Conservation (phyloP, 1,140 invertebrate species). For the Delia radicum region DNA sequence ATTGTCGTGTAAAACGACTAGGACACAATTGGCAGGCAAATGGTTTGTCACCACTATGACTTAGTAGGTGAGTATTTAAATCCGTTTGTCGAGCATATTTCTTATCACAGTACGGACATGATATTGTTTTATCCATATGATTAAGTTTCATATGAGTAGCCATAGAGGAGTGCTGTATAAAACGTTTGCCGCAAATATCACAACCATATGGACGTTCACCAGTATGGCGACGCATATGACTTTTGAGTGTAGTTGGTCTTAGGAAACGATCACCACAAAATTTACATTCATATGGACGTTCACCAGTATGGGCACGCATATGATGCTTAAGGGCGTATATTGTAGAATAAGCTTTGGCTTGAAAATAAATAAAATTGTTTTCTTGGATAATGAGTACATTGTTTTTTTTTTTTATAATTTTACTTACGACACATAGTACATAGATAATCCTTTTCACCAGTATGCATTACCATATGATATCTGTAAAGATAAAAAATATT, state of each 20-base stretch:
- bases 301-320: constrained; percentile 38
- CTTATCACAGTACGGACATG: constrained; percentile 29
- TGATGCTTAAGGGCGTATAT: constrained; percentile 31
- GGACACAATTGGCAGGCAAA: constrained; percentile 26
- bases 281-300: constrained; percentile 46
- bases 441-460: constrained; percentile 30
- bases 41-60: constrained; percentile 30
- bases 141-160: constrained; percentile 40
- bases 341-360: constrained; percentile 30
- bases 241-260: constrained; percentile 62
- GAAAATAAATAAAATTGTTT: neutral
- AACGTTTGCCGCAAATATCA: constrained; percentile 69
- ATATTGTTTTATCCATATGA: constrained; percentile 30
- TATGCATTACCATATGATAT: constrained; percentile 32
- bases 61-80: constrained; percentile 27
- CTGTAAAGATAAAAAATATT: constrained; percentile 6
- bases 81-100: constrained; percentile 30
- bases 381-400: neutral
- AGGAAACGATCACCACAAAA: constrained; percentile 58
- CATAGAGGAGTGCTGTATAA: constrained; percentile 63
- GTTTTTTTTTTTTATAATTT: neutral
- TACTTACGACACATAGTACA: constrained; percentile 30
- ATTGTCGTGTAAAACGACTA: constrained; percentile 28
- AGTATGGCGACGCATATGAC: constrained; percentile 67
- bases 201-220: constrained; percentile 77